Evolutionary conservation across 2,113 vertebrate species (phyloP).

Genomic region (Indicator maculatus): DNA sequence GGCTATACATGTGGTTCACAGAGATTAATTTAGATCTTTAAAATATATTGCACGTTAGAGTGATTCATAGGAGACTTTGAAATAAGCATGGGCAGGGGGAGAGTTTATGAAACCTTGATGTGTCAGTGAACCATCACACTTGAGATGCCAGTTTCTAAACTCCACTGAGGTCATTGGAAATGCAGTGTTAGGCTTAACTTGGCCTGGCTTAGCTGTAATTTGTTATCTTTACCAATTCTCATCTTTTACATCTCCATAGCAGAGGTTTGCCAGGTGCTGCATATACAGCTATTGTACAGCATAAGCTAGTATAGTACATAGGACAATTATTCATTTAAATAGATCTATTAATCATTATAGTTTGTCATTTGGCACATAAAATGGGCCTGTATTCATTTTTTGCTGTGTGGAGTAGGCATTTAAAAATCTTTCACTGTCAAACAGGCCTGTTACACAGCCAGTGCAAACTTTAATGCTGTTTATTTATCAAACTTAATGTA

Average conservation of each 20-base stretch:
- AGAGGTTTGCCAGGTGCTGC: conserved; percentile 29
- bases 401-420: background rate
- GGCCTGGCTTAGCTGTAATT: conserved; percentile 23
- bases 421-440: conserved; percentile 54
- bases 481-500: conserved; percentile 67
- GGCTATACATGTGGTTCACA: background rate
- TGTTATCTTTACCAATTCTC: conserved; percentile 31
- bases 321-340: conserved; percentile 53
- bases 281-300: conserved; percentile 6
- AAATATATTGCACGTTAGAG: background rate
- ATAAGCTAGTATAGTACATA: background rate
- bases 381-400: conserved; percentile 53
- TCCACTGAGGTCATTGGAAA: background rate
- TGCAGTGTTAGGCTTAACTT: background rate
- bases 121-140: too few relatives aligned
- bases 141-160: background rate
- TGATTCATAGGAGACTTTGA: background rate
- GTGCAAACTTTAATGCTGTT: conserved; percentile 48
- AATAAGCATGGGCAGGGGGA: background rate
- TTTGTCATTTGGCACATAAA: conserved; percentile 46
- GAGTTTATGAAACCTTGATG: background rate
- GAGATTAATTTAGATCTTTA: background rate
- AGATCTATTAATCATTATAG: conserved; percentile 50
- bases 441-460: conserved; percentile 38
- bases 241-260: conserved; percentile 14